phyloP scores from a whole-genome alignment of 2,113 vertebrate species.

The Callocephalon fimbriatum region DNA sequence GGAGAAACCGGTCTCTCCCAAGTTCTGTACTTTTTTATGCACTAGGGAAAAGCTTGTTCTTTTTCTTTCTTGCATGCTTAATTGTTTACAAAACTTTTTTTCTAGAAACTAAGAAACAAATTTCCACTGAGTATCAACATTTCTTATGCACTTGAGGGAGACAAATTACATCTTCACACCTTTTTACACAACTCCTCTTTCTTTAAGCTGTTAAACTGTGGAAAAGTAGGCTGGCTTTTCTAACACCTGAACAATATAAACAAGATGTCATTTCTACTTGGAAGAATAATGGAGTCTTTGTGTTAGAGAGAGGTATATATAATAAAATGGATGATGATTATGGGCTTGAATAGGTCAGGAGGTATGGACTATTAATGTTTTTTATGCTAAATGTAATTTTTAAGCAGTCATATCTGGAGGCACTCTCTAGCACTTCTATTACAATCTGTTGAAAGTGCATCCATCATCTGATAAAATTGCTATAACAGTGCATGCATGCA shows the following conservation, averaged over 20 bases:
- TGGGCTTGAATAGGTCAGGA: background rate
- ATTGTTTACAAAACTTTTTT: background rate
- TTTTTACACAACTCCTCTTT: background rate
- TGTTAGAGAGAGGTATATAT: background rate
- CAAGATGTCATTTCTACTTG: background rate
- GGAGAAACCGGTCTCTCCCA: background rate
- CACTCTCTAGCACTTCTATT: background rate
- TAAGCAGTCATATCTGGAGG: background rate
- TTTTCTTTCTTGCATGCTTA: background rate
- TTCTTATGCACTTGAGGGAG: background rate
- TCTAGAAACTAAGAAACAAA: background rate
- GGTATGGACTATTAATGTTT: background rate
- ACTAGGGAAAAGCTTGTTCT: background rate
- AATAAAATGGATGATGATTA: background rate
- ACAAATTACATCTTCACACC: background rate
- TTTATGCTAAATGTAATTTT: conserved; percentile 6
- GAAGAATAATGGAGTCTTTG: background rate
- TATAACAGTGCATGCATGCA: background rate
- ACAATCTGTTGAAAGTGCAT: background rate
- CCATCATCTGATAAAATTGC: background rate
- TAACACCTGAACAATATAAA: background rate
- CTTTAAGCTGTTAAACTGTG: background rate
- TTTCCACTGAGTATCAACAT: background rate
- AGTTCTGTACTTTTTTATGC: background rate
- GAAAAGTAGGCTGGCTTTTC: background rate